Conservation (phyloP, 2,888 invertebrate species). For the Leucophora obtusa region DNA sequence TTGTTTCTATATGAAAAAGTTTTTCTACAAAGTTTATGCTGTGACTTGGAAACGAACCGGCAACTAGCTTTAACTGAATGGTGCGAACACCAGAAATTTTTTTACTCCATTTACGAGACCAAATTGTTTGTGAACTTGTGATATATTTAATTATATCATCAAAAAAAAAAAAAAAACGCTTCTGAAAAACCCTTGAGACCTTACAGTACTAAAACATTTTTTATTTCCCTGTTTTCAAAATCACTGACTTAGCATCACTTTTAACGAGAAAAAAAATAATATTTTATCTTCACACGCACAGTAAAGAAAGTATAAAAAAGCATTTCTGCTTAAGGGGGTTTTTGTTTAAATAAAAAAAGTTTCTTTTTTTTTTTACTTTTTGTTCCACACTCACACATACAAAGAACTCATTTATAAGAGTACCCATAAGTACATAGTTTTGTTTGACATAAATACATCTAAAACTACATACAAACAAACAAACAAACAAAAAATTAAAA, state of each 20-base stretch:
- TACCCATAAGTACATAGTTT: neutral
- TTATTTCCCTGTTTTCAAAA: neutral
- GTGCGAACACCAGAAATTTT: too few relatives aligned
- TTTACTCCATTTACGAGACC: too few relatives aligned
- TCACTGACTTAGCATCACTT: neutral
- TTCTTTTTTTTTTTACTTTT: neutral
- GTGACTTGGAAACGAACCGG: too few relatives aligned
- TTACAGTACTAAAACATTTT: too few relatives aligned
- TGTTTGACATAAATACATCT: neutral
- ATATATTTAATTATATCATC: too few relatives aligned
- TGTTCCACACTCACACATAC: neutral
- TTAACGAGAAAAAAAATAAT: conserved; percentile 20
- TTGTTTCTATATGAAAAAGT: too few relatives aligned
- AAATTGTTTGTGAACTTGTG: too few relatives aligned
- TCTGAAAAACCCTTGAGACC: too few relatives aligned
- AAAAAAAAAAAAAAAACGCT: too few relatives aligned
- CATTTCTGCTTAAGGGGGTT: neutral
- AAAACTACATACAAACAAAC: neutral
- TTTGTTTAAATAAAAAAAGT: neutral
- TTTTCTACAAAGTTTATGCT: too few relatives aligned
- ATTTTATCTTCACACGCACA: conserved; percentile 41
- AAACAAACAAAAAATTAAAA: too few relatives aligned
- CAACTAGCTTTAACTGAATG: too few relatives aligned
- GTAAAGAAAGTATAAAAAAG: neutral
- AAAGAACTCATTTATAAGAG: neutral